Evolutionary conservation across 2,888 invertebrate species (phyloP), one percentile per base, ranked within the genome.

Genomic region (Orthosia cruda): DNA sequence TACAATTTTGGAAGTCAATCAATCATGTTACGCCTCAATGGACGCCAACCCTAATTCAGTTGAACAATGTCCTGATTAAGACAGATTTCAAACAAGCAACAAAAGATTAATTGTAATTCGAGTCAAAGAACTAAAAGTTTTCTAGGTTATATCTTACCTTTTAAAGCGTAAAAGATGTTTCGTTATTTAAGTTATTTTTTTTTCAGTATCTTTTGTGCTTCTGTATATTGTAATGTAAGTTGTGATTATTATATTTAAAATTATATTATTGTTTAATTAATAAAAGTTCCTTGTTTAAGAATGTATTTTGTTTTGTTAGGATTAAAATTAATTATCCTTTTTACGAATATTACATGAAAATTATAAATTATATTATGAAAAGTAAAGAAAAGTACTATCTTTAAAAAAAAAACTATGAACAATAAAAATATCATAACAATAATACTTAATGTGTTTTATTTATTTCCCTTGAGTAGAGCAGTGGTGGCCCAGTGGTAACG

Each of bases 21-120:
- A 80, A 80, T 83, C 84, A 79, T 52, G 55, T 61, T 49, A 64
- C 55, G 54, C 66, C 58, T 84, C 66, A 80, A 63, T 71, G 50
- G 26, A 79, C 26, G 16, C 52, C n/a, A n/a, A 63, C n/a, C 68
- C 59, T 74, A 55, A 74, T 55, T 64, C 32, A 64, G 55, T 26
- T 72, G 49, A 55, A 50, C 78, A 9, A 57, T 68, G 64, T 68
- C 72, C 54, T 65, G 67, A 80, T 68, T 65, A 83, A 80, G 64
- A 77, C 67, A 80, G 68, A 80, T 78, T 79, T 68, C 1, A 79
- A 79, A 62, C 57, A 66, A 84, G 84, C 45, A 68, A 83, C 80
- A 79, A 62, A 83, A 79, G 52, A 79, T 58, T 77, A 66, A 77
- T 82, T 70, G 55, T 40, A 2, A 26, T 18, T 54, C n/a, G 0